Evolutionary conservation across 2,113 vertebrate genomes (phyloP).

Genomic region (Alligator mississippiensis): DNA sequence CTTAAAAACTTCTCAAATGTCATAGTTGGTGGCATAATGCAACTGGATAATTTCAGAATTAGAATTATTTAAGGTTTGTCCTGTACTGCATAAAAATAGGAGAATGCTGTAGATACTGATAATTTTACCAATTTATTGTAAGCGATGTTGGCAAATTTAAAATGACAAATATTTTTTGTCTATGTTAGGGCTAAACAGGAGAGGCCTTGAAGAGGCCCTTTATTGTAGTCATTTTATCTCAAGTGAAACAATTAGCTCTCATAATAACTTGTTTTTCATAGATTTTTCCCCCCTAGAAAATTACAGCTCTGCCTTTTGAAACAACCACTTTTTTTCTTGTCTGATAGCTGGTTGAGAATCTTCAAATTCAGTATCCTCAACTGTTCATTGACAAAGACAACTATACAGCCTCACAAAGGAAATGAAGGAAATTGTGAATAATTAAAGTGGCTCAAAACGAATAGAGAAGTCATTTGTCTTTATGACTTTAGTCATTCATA

Average conservation of each 20-base stretch:
- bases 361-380: neutral
- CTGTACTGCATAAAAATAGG: neutral
- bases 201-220: neutral
- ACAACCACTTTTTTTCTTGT: neutral
- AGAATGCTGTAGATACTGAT: neutral
- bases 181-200: neutral
- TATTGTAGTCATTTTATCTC: neutral
- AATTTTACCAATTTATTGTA: neutral
- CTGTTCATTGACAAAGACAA: neutral
- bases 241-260: slow-evolving; percentile 3
- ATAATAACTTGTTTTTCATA: slow-evolving; percentile 35
- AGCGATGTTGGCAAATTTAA: neutral
- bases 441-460: neutral
- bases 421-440: neutral
- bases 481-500: neutral
- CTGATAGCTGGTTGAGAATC: neutral
- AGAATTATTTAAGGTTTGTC: neutral
- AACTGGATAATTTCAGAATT: neutral
- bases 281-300: slow-evolving; percentile 15
- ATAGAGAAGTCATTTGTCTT: neutral
- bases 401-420: neutral
- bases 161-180: slow-evolving; percentile 4
- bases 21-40: slow-evolving; percentile 10
- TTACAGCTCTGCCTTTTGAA: neutral
- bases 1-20: neutral